Base-by-base conservation (phyloP, 2,797 vertebrate genomes). In the Acropternis orthonyx region DNA sequence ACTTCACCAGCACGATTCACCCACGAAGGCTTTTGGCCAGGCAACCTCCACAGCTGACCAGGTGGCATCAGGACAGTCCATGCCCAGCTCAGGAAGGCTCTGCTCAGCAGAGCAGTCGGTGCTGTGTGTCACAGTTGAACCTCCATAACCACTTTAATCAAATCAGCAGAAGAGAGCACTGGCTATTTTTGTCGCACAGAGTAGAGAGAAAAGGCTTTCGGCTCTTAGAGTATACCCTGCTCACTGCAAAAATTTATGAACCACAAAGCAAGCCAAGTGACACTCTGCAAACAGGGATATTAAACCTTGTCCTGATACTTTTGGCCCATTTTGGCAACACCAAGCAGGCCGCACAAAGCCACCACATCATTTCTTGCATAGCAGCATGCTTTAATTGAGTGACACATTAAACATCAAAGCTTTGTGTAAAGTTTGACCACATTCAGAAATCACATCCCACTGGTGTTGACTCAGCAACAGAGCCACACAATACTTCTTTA, bases 201-300 rank as follows among this genome's bases (percentile, higher is more conserved):
- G 48, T 12, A 77, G 48, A 43, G 48, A 43, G 48, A 81, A 39
- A 39, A 73, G 39, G 30, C 22, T 88, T 88, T 63, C 82, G 73
- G 79, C 79, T 82, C 79, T 78, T 23, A 52, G 49, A 34, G 66
- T 44, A 5, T 12, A 30, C 30, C 9, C 63, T 46, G 51, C 27
- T 44, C 9, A 0, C 80, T 74, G 49, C 44, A 95, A 44, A 90
- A 87, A 82, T 73, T 82, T 79, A 82, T 43, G 78, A 96, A 73
- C 55, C 76, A 49, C 65, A 86, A 75, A 84, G 74, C 51, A 88
- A 81, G 80, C 27, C 82, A 94, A 91, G 67, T 28, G 63, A 85
- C 82, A 59, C 83, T 61, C 13, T 49, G 41, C 74, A 93, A 95
- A 93, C 67, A 90, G 44, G 20, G 63, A 79, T 83, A 93, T 65